Percentiles rank a stretch among this genome's conserved stretches.
Evolutionary conservation across 2,888 invertebrate species (phyloP).

Genomic region (Papilio gigon): DNA sequence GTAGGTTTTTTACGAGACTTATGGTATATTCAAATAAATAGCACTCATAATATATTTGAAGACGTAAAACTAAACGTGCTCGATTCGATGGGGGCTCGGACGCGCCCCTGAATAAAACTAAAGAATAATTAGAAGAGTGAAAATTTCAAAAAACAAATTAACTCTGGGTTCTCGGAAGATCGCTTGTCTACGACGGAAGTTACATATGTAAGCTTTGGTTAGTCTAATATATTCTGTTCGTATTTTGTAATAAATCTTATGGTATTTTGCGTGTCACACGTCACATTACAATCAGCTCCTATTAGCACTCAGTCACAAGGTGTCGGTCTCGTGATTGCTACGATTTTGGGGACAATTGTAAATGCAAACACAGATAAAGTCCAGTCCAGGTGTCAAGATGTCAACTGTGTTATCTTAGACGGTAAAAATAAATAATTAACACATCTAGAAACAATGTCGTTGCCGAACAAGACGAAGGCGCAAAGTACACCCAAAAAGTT

Average conservation of each 20-base stretch:
- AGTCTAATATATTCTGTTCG: too few relatives aligned
- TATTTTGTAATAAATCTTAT: too few relatives aligned
- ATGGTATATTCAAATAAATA: background rate
- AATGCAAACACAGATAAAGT: constrained; percentile 30
- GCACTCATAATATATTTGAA: background rate
- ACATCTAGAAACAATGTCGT: background rate
- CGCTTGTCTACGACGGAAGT: too few relatives aligned
- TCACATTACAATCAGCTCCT: constrained; percentile 14
- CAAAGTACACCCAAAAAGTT: background rate
- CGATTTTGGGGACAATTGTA: constrained; percentile 29
- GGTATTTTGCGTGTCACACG: too few relatives aligned
- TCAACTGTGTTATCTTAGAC: constrained; percentile 29
- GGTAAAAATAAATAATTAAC: constrained; percentile 12
- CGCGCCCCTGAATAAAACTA: background rate
- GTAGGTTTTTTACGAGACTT: background rate
- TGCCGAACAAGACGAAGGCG: background rate
- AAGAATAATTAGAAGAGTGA: too few relatives aligned
- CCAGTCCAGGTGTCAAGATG: constrained; percentile 38
- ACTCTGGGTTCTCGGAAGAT: background rate
- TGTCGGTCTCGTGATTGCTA: constrained; percentile 33
- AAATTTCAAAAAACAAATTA: too few relatives aligned
- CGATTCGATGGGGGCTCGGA: background rate
- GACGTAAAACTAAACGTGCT: background rate
- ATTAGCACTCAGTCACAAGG: constrained; percentile 35
- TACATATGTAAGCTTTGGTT: background rate